These are phyloP conservation scores for Drosophila subsilvestris DNA, from an alignment of 2,888 invertebrate species.

Conservation along the genomic window DNA sequence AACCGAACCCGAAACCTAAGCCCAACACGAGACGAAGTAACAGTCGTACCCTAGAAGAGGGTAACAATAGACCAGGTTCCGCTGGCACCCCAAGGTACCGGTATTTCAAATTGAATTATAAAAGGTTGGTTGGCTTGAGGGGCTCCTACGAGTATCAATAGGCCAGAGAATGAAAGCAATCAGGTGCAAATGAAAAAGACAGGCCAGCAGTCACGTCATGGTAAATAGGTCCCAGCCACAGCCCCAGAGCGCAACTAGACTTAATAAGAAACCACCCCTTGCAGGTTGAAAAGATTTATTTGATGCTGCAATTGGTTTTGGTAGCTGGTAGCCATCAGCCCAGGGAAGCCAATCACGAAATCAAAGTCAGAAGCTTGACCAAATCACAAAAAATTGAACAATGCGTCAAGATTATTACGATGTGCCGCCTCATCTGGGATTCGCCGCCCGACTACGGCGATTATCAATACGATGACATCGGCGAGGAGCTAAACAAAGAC, in stretches of 20 bases:
- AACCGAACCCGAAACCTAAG: slow-evolving; percentile 21
- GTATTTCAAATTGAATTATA: slow-evolving; percentile 42
- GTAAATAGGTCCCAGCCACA: slow-evolving; percentile 14
- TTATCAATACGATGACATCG: background rate
- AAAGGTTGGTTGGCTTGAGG: slow-evolving; percentile 41
- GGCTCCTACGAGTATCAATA: slow-evolving; percentile 3
- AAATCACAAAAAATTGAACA: slow-evolving; percentile 14
- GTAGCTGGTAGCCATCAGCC: background rate
- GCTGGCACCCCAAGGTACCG: slow-evolving; percentile 3
- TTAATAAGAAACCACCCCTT: slow-evolving; percentile 9
- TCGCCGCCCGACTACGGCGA: slow-evolving; percentile 18
- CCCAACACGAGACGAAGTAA: slow-evolving; percentile 26
- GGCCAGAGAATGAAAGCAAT: slow-evolving; percentile 31
- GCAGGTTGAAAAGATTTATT: background rate
- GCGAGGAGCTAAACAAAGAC: background rate
- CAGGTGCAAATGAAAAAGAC: slow-evolving; percentile 36
- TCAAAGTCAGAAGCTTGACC: too few species aligned
- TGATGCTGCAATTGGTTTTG: background rate
- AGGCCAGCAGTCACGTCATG: slow-evolving; percentile 36
- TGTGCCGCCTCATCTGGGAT: slow-evolving; percentile 34
- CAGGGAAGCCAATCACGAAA: background rate
- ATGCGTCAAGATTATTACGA: slow-evolving; percentile 37
- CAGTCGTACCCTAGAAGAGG: slow-evolving; percentile 30
- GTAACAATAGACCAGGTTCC: slow-evolving; percentile 24
- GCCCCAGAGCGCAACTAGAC: background rate